Conservation (phyloP, 2,888 invertebrate genomes). For the Drosophila anomalata region DNA sequence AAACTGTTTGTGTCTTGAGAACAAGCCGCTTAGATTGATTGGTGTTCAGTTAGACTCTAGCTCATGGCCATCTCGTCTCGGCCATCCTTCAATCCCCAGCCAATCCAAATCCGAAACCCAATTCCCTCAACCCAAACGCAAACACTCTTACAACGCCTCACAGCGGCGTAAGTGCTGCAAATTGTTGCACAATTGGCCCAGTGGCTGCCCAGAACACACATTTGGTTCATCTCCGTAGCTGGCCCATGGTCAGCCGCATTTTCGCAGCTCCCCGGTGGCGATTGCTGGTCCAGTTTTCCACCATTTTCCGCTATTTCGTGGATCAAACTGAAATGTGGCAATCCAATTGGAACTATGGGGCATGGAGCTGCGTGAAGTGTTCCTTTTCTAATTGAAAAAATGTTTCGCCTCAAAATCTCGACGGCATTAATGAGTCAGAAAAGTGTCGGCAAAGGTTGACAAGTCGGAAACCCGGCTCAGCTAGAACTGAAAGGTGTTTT, state of each 20-base stretch:
- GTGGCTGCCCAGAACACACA: conserved; percentile 14
- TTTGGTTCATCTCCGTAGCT: conserved; percentile 6
- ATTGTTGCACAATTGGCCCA: conserved; percentile 65
- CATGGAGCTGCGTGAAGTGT: conserved; percentile 9
- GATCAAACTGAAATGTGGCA: conserved; percentile 3
- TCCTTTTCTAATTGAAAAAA: conserved; percentile 42
- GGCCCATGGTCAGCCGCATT: conserved; percentile 19
- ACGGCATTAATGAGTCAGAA: conserved; percentile 68
- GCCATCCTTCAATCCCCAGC: background rate
- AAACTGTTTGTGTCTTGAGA: background rate
- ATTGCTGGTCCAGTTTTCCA: conserved; percentile 30
- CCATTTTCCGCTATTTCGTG: conserved; percentile 25
- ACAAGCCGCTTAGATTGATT: conserved; percentile 41
- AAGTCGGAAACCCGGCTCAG: conserved; percentile 30
- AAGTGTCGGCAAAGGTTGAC: conserved; percentile 59
- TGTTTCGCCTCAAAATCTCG: conserved; percentile 10
- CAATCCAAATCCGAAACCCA: conserved; percentile 14
- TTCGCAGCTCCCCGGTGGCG: conserved; percentile 22
- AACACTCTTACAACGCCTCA: conserved; percentile 31
- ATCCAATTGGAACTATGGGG: conserved; percentile 23
- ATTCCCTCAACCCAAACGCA: conserved; percentile 26
- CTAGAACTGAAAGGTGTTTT: conserved; percentile 33
- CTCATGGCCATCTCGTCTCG: background rate
- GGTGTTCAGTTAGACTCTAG: conserved; percentile 19
- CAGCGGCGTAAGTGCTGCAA: conserved; percentile 65